Conservation (phyloP, 2,113 vertebrate species). For the Cromileptes altivelis region DNA sequence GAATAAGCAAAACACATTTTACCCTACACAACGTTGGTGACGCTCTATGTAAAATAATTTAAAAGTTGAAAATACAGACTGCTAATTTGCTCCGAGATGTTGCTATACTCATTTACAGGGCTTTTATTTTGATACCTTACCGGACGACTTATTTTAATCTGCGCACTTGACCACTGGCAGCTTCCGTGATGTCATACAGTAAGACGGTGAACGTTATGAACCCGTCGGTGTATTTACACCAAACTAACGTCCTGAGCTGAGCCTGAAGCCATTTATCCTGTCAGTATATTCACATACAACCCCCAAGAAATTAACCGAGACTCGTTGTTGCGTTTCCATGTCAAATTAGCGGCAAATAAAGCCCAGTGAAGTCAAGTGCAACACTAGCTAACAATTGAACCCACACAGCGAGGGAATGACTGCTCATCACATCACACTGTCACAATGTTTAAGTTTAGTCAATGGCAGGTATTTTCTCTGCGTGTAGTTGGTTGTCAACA, state of each 20-base stretch:
- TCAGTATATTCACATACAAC: not conserved
- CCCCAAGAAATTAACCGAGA: not conserved
- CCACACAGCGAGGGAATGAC: not conserved
- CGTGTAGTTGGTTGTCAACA: fast-evolving
- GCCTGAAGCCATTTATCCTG: not conserved
- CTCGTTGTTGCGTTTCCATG: not conserved
- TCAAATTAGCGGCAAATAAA: not conserved
- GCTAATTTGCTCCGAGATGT: not conserved
- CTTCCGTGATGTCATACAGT: constrained; percentile 61
- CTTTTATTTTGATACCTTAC: constrained; percentile 27
- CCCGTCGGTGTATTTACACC: not conserved
- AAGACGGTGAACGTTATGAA: constrained; percentile 14
- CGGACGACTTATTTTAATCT: not conserved
- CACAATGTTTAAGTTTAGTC: not conserved
- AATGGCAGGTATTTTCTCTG: not conserved
- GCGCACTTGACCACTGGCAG: constrained; percentile 6
- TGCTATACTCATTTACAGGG: fast-evolving
- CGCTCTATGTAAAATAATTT: not conserved
- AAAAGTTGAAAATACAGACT: fast-evolving
- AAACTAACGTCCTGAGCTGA: not conserved
- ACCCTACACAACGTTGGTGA: too few relatives aligned
- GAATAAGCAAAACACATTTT: not conserved
- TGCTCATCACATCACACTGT: not conserved
- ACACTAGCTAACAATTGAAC: constrained; percentile 65
- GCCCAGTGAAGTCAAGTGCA: constrained; percentile 67